Conservation (phyloP, 2,888 invertebrate species). For the Thecophora atra region DNA sequence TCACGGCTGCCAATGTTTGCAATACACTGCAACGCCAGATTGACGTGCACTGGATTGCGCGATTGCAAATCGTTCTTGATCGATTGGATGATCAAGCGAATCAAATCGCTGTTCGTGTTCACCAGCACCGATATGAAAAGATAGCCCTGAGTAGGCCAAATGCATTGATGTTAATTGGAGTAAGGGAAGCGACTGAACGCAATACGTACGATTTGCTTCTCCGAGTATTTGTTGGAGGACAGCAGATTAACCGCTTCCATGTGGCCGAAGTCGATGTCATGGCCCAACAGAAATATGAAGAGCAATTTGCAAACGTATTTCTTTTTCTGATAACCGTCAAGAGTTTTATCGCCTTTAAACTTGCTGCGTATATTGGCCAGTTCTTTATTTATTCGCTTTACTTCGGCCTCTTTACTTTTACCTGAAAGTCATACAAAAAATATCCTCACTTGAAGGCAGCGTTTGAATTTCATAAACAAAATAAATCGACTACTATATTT, state of each 20-base stretch:
- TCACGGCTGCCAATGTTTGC: conserved; percentile 99
- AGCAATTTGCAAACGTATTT: conserved; percentile 99
- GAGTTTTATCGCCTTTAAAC: conserved; percentile 99
- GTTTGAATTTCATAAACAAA: no score
- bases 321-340: conserved; percentile 99
- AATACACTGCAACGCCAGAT: conserved; percentile 98
- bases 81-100: conserved; percentile 98
- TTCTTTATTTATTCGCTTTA: conserved; percentile 99
- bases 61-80: conserved; percentile 98
- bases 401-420: conserved; percentile 99
- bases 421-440: conserved; percentile 69
- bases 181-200: background rate
- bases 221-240: conserved; percentile 99
- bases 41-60: conserved; percentile 97
- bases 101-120: conserved; percentile 98
- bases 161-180: conserved; percentile 11
- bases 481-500: no score
- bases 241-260: conserved; percentile 99
- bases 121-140: conserved; percentile 99
- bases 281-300: conserved; percentile 98
- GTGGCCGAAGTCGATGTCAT: conserved; percentile 99
- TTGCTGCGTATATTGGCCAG: conserved; percentile 99
- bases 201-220: conserved; percentile 94
- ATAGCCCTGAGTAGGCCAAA: conserved; percentile 79
- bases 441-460: no score